Evolutionary conservation across 2,888 invertebrate genomes (phyloP), one percentile per base, ranked within the genome.

Genomic region (Sminthurides aquaticus): DNA sequence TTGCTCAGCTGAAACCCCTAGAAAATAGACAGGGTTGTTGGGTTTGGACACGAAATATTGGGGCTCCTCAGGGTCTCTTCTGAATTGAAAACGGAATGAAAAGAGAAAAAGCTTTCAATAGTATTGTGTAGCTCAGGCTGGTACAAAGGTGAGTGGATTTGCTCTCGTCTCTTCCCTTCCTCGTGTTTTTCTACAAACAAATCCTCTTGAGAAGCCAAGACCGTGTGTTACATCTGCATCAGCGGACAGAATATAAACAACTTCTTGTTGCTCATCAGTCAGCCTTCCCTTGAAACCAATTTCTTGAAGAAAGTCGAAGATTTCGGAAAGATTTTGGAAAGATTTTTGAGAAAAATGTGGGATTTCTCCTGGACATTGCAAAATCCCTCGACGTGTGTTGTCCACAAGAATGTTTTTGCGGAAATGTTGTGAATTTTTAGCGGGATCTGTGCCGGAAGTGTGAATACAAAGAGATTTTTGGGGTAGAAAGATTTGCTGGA

Each of bases 51-150:
- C 52, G 52, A 67, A 60, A 57, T 67, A 55, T 57, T 20, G 54
- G 62, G 64, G 64, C 64, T 67, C 67, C 67, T 67, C 52, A 61
- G 67, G 63, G 64, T 64, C 67, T 67, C 58, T 57, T 67, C 58
- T 57, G 25, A 34, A 56, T 54, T 48, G 56, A 67, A 59, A 24
- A 43, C 48, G 57, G 43, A 63, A 43, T 52, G 60, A 65, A 65
- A 62, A 69, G 34, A 49, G 60, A 64, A 62, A 69, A 69, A 63
- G 58, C 62, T 68, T 66, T 69, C 66, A 67, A 69, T 65, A 63
- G 65, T 66, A 69, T 69, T 69, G 68, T 70, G 68, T 61, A 60
- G 65, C 65, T 70, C 67, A 58, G 62, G 57, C 68, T 66, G 70
- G 60, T 62, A 69, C 69, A 69, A 69, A 69, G 67, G 69, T 67